Conservation (phyloP, 2,113 vertebrate genomes). For the Callaeas wilsoni region DNA sequence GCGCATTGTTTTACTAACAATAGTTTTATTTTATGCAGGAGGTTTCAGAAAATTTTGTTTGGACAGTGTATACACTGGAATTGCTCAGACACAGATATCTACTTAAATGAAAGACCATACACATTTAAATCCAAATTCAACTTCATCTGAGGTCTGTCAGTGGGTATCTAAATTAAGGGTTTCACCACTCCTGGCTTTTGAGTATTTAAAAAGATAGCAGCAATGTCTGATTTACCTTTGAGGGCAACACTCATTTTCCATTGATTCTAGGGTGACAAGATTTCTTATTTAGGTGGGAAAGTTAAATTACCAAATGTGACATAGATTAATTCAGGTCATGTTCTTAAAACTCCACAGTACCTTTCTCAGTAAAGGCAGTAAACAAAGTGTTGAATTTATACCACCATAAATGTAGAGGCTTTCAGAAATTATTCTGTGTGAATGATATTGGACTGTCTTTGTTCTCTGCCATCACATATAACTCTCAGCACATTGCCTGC, state of each 20-base stretch:
- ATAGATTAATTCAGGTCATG: not conserved
- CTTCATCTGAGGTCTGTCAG: not conserved
- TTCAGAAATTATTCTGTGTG: not conserved
- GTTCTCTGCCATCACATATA: not conserved
- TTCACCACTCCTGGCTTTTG: not conserved
- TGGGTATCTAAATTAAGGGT: not conserved
- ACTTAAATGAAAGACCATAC: not conserved
- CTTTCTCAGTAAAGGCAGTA: not conserved
- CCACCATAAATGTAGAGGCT: not conserved
- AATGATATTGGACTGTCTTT: not conserved
- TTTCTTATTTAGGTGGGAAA: not conserved
- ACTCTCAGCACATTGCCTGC: not conserved
- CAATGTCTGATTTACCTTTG: not conserved
- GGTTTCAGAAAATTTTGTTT: not conserved
- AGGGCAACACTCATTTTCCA: not conserved
- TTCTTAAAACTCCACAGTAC: not conserved
- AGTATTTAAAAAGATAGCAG: not conserved
- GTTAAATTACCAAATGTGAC: not conserved
- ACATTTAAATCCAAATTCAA: not conserved
- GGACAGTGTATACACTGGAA: not conserved
- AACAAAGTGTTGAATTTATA: not conserved
- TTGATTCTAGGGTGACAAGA: not conserved
- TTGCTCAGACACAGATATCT: not conserved
- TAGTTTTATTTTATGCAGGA: conserved; percentile 8
- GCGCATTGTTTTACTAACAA: not conserved